Conservation (phyloP, 1,140 invertebrate genomes). For the Trigoniulus corallinus region DNA sequence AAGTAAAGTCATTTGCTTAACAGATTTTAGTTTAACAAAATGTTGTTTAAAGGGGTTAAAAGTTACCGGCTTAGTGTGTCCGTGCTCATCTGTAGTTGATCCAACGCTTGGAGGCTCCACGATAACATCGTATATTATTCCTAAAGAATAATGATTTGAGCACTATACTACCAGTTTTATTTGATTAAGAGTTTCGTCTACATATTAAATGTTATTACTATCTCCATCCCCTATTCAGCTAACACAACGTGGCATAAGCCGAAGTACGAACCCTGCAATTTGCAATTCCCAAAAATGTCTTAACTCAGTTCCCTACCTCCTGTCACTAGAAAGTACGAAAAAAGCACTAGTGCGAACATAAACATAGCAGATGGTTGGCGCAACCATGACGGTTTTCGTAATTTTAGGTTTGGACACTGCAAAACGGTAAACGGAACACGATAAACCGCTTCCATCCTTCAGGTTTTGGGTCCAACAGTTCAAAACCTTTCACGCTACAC, state of each 20-base stretch:
- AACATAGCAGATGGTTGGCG: conserved; percentile 83
- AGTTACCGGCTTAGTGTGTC: conserved; percentile 73
- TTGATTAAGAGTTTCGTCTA: too few relatives aligned
- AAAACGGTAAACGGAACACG: conserved; percentile 62
- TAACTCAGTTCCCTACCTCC: conserved; percentile 68
- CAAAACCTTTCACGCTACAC: too few relatives aligned
- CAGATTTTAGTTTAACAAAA: neutral
- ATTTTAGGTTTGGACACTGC: conserved; percentile 79
- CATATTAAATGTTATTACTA: too few relatives aligned
- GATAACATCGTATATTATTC: conserved; percentile 97
- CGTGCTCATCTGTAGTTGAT: conserved; percentile 91
- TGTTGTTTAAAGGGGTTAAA: neutral
- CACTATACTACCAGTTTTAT: neutral
- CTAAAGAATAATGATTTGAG: conserved; percentile 33
- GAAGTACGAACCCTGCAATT: too few relatives aligned
- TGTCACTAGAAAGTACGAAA: conserved; percentile 95
- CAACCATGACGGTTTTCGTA: conserved; percentile 81
- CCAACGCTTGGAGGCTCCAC: conserved; percentile 95
- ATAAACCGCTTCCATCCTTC: conserved; percentile 57
- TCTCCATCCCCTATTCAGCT: too few relatives aligned
- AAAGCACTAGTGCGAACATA: conserved; percentile 71
- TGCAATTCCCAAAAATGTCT: too few relatives aligned
- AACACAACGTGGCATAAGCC: too few relatives aligned
- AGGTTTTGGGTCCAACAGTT: too few relatives aligned
- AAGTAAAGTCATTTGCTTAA: too few relatives aligned